These are phyloP conservation scores for Microcebus griseorufus DNA, from an alignment of 2,113 vertebrate genomes.

Conservation along the genomic window DNA sequence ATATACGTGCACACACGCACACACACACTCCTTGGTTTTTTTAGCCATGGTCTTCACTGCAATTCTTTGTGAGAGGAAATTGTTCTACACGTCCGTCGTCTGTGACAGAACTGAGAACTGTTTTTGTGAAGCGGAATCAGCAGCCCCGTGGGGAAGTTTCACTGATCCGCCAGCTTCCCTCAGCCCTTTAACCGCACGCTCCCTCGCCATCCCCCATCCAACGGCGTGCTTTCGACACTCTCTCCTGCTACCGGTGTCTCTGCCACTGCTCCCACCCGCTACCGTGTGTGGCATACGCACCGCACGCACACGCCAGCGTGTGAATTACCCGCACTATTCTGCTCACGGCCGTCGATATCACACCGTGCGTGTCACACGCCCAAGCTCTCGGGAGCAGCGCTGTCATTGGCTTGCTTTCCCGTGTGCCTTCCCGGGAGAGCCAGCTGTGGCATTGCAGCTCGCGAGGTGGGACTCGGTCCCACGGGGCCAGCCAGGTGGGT, in stretches of 20 bases:
- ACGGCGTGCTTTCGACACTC: not conserved
- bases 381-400: too few species aligned
- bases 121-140: too few species aligned
- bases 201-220: not conserved
- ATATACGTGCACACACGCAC: too few species aligned
- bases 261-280: not conserved
- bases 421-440: not conserved
- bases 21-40: not conserved
- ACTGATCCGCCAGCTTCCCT: not conserved
- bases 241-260: too few species aligned
- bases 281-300: not conserved
- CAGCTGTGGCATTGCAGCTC: not conserved
- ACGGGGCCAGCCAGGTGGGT: not conserved
- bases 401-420: not conserved
- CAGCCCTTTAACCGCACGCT: too few species aligned
- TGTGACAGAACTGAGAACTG: not conserved
- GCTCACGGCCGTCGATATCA: not conserved
- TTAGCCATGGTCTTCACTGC: not conserved
- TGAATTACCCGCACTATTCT: not conserved
- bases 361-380: fast-evolving
- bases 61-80: not conserved
- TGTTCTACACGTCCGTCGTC: not conserved
- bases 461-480: not conserved
- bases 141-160: not conserved
- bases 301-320: too few species aligned